Evolutionary conservation across 1,140 invertebrate genomes (phyloP), one percentile per base, ranked within the genome.

Genomic region (Hylaeus volcanicus): DNA sequence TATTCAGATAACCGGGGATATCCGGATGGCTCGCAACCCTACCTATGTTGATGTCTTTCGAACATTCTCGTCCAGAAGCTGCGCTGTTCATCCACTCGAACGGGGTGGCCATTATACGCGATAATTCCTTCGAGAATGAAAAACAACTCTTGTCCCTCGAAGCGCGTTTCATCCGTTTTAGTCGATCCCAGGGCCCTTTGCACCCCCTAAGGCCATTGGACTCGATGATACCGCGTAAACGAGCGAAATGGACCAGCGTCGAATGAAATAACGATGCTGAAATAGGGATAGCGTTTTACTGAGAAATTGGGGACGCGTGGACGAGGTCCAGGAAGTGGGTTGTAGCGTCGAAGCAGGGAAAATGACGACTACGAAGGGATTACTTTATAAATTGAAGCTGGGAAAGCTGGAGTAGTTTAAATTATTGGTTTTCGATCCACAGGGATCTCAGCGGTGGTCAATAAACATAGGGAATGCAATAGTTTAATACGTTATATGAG

Each of bases 51-150:
- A 61, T 41, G 48, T 79, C 70, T 66, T 70, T 74, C 66, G 14
- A 65, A 45, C 61, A 55, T 58, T 26, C 12, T 60, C 63, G 41
- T 51, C 61, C 15, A 66, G 53, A 51, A 11, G 43, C 39, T 66
- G 43, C 37, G 39, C 65, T 60, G 45, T 65, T 72, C 53, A n/a
- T 53, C 72, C 71, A 66, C 81, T 76, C 71, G 68, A 69, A 79
- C 61, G 73, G 83, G 41, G 43, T 58, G 45, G 12, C 15, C 64
- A 85, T 81, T 81, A 58, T 78, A 70, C 9, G 72, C 70, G 39
- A 81, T 86, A 86, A 86, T 86, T 86, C 79, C 83, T 81, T 81
- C 15, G 73, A 81, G 73, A 73, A 70, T 65, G 55, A 76, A 85
- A 84, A 85, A 85, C 77, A 63, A 71, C 73, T 51, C 63, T 70